Evolutionary conservation across 2,113 vertebrate species (phyloP).

Genomic region (Laticauda laticaudata): DNA sequence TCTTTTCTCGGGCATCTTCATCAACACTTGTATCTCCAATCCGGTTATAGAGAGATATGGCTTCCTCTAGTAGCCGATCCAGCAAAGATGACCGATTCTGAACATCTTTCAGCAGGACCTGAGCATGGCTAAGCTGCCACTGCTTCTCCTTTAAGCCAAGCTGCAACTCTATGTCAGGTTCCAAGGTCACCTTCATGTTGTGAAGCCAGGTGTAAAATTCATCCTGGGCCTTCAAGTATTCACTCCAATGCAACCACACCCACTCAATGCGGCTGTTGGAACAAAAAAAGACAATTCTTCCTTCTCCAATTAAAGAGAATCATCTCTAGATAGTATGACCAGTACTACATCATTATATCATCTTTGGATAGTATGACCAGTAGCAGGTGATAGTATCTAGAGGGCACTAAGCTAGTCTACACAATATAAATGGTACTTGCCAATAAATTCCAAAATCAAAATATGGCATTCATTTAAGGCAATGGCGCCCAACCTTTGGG

Average conservation of each 20-base stretch:
- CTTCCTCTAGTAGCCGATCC: conserved; percentile 89
- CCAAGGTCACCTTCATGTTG: conserved; percentile 75
- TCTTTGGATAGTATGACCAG: not conserved
- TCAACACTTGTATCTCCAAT: conserved; percentile 88
- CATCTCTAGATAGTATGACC: not conserved
- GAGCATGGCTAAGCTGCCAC: conserved; percentile 86
- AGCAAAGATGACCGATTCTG: conserved; percentile 76
- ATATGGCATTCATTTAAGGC: not conserved
- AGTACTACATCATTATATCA: not conserved
- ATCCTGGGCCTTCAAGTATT: conserved; percentile 87
- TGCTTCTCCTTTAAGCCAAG: conserved; percentile 88
- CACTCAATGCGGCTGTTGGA: conserved; percentile 90
- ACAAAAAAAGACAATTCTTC: conserved; percentile 6
- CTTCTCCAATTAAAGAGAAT: not conserved
- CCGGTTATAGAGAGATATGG: conserved; percentile 76
- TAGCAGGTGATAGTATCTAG: not conserved
- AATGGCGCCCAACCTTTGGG: too few species aligned
- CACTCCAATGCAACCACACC: conserved; percentile 96
- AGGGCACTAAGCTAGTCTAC: not conserved
- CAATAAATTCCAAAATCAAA: not conserved
- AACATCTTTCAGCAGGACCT: conserved; percentile 78
- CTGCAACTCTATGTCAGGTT: conserved; percentile 81
- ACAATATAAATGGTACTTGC: not conserved
- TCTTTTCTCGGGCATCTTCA: conserved; percentile 74
- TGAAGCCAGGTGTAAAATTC: conserved; percentile 86